phyloP scores from a whole-genome alignment of 2,888 invertebrate species.

The Sericinus montela region DNA sequence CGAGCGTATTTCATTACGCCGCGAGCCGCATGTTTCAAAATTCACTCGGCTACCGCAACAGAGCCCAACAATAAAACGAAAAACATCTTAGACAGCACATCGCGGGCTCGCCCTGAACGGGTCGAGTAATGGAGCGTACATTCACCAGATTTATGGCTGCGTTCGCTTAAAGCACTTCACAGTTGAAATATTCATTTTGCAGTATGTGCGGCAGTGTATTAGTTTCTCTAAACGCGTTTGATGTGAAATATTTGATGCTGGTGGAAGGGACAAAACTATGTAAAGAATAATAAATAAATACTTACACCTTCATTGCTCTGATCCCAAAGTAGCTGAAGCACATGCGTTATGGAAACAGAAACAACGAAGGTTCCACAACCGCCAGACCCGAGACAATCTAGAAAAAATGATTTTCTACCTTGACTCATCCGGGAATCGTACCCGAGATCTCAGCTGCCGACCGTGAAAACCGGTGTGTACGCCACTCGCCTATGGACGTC shows the following conservation, averaged over 20 bases:
- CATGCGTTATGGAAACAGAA: no score
- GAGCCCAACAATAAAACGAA: conserved; percentile 27
- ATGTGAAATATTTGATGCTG: conserved; percentile 16
- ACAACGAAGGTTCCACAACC: no score
- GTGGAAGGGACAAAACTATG: conserved; percentile 1
- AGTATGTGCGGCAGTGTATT: conserved; percentile 30
- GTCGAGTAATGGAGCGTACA: conserved; percentile 38
- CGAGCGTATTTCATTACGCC: not conserved
- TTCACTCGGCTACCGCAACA: conserved; percentile 23
- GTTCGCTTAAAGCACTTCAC: conserved; percentile 34
- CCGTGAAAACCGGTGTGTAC: no score
- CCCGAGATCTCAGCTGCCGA: no score
- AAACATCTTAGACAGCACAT: conserved; percentile 24
- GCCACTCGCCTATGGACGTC: no score
- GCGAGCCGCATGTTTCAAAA: conserved; percentile 8
- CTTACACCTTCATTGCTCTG: no score
- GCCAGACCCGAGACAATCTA: no score
- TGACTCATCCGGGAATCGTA: no score
- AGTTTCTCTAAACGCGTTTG: conserved; percentile 31
- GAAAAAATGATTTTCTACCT: no score
- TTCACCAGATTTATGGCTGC: conserved; percentile 38
- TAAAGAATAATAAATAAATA: no score
- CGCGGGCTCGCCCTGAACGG: conserved; percentile 22
- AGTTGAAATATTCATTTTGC: conserved; percentile 38
- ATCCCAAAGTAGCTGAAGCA: no score